These are phyloP conservation scores for Blastomussa wellsi DNA, from an alignment of 92 coral and sea anemone genomes.

Conservation along the genomic window DNA sequence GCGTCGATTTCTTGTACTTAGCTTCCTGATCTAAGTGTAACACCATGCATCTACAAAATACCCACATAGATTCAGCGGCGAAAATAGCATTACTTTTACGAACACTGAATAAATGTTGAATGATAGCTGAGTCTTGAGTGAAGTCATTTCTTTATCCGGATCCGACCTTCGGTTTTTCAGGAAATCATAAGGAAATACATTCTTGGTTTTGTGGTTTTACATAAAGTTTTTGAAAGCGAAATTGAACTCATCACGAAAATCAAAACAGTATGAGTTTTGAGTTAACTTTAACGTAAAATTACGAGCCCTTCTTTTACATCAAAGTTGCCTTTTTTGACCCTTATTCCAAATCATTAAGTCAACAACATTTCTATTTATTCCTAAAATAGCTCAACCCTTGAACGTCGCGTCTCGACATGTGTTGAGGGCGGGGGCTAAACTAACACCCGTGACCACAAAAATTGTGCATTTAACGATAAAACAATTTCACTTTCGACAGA, in stretches of 20 bases:
- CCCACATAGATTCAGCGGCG: background rate
- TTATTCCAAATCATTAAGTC: background rate
- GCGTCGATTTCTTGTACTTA: conserved; percentile 3
- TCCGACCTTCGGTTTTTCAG: background rate
- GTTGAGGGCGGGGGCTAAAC: background rate
- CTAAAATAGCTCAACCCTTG: conserved; percentile 24
- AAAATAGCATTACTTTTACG: background rate
- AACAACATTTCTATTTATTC: conserved; percentile 13
- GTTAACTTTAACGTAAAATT: background rate
- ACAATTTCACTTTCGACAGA: conserved; percentile 37
- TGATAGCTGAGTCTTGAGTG: background rate
- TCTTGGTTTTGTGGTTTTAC: background rate
- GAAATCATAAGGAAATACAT: conserved; percentile 4
- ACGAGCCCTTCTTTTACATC: background rate
- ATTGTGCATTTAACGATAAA: conserved; percentile 25
- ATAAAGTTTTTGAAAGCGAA: background rate
- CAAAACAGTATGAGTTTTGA: background rate
- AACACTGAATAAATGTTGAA: background rate
- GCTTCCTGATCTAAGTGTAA: conserved; percentile 17
- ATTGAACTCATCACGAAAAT: background rate
- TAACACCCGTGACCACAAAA: conserved; percentile 21
- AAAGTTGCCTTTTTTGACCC: conserved; percentile 20
- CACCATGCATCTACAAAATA: background rate
- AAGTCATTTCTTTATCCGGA: background rate
- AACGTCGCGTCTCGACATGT: background rate